Base-by-base conservation (phyloP, 2,113 vertebrate species). In the Conger conger region DNA sequence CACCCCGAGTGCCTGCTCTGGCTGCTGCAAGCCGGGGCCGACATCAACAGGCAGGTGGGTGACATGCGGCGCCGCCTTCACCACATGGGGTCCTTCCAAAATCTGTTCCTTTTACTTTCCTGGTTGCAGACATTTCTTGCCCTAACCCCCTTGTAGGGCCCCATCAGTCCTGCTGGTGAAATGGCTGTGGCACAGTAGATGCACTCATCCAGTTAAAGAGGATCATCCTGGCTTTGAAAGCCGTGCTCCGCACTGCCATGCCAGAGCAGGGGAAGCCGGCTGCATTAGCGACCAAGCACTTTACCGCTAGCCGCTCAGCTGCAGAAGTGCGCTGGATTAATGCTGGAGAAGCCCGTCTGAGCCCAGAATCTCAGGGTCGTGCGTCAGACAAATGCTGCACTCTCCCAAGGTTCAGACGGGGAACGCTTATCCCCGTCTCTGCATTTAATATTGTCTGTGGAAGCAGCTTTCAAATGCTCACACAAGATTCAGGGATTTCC, bases 1-100 rank as follows among this genome's bases (percentile, higher is more conserved):
- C 97, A 99, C 89, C 96, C 97, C 79, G 95, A 96, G 83, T 99
- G 98, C 87, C 94, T 99, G 84, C 88, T 96, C 88, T 99, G 98
- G 98, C 92, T 99, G 89, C 96, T 97, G 81, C 96, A 97, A 93
- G 97, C 95, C 1, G 98, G 98, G 79, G 98, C 98, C 81, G 96
- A 98, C 90, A 92, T 98, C 94, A 97, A 98, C 94, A 95, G 95
- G 87, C 97, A 97, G 97, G 98, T 99, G 93, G 60, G 91, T 33
- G n/a, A 9, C 77, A 42, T 63, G 57, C 23, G 18, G 18, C 57
- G 4, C 17, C 5, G 57, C 23, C n/a, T n/a, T n/a, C n/a, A n/a
- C n/a, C n/a, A n/a, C n/a, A n/a, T n/a, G n/a, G n/a, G n/a, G n/a
- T n/a, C n/a, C n/a, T n/a, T n/a, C n/a, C n/a, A n/a, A 50, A 50